These are phyloP conservation scores for Gari tellinella DNA, from an alignment of 2,888 invertebrate genomes.

Conservation along the genomic window DNA sequence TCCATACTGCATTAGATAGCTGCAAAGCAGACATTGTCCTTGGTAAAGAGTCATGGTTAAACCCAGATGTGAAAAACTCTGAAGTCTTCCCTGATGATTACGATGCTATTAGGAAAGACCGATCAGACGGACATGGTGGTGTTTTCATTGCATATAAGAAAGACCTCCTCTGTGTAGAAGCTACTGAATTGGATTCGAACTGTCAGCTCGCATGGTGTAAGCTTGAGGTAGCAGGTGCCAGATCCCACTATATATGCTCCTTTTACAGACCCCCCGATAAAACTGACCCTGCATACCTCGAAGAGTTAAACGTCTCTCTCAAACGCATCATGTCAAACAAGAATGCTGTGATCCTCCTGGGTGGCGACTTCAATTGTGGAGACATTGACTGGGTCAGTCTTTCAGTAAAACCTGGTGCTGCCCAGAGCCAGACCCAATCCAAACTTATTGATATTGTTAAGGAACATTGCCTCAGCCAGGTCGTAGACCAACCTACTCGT, in stretches of 20 bases:
- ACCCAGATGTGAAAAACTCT: too few species aligned
- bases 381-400: slow-evolving; percentile 6
- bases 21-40: background rate
- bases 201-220: slow-evolving; percentile 8
- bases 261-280: slow-evolving; percentile 4
- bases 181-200: slow-evolving; percentile 4
- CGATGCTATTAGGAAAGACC: too few species aligned
- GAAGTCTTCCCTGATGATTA: too few species aligned
- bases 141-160: too few species aligned
- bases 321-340: slow-evolving; percentile 6
- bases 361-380: slow-evolving; percentile 19
- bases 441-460: too few species aligned
- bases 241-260: slow-evolving; percentile 5
- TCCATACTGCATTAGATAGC: background rate
- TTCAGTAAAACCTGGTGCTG: too few species aligned
- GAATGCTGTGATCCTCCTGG: slow-evolving; percentile 11
- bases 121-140: too few species aligned
- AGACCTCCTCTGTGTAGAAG: slow-evolving; percentile 5
- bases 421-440: too few species aligned
- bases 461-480: too few species aligned
- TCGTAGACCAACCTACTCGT: slow-evolving; percentile 1
- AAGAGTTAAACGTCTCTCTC: background rate
- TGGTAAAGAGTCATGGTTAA: background rate
- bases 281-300: too few species aligned
- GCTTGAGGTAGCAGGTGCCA: slow-evolving; percentile 7